Conservation (phyloP, 1,140 invertebrate genomes). For the Druon quercuslanigerum region DNA sequence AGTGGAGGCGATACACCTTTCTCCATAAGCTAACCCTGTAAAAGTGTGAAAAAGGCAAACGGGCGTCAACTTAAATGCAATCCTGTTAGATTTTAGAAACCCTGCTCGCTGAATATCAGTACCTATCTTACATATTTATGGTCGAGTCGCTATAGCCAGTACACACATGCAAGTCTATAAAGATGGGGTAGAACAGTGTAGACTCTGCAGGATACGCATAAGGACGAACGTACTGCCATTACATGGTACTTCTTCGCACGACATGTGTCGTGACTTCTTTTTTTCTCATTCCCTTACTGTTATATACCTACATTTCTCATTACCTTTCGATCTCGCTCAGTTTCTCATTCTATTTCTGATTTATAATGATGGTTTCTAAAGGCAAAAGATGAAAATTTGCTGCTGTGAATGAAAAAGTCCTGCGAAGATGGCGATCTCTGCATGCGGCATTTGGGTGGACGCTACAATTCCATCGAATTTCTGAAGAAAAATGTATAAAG, state of each 20-base stretch:
- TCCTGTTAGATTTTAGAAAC: conserved; percentile 18
- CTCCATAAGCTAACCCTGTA: not conserved
- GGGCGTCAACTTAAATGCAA: conserved; percentile 14
- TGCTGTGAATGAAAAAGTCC: no score
- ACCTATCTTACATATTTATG: conserved; percentile 26
- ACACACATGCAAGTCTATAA: conserved; percentile 11
- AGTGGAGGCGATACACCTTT: conserved; percentile 25
- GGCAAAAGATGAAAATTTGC: no score
- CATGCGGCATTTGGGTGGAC: no score
- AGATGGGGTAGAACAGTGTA: not conserved
- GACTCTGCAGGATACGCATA: conserved; percentile 5
- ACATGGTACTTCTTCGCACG: conserved; percentile 13
- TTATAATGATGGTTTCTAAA: not conserved
- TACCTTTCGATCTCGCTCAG: not conserved
- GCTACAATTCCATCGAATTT: no score
- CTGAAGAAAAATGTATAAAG: no score
- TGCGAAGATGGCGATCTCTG: no score
- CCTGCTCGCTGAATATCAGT: conserved; percentile 21
- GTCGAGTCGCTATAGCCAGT: conserved; percentile 10
- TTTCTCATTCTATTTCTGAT: not conserved
- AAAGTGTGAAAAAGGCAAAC: not conserved
- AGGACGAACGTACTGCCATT: conserved; percentile 10
- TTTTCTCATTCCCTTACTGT: not conserved
- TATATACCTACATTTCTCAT: not conserved
- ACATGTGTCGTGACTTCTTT: conserved; percentile 28